These are phyloP conservation scores for Pseudomyrmex sp. DNA, from an alignment of 1,140 invertebrate genomes.

Conservation along the genomic window DNA sequence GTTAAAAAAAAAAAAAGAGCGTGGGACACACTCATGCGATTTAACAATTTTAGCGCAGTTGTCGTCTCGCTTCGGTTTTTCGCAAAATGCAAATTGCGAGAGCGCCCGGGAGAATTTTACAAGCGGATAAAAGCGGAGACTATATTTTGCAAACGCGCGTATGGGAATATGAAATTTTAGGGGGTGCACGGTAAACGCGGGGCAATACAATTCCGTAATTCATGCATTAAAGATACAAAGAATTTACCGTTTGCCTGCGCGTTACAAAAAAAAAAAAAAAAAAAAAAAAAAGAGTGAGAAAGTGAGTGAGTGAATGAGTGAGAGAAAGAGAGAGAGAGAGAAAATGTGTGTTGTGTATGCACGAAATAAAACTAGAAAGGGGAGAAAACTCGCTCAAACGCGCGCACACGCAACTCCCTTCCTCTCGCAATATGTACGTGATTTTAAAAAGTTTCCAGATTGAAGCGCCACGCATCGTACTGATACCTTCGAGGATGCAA, in stretches of 20 bases:
- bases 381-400: slow-evolving; percentile 52
- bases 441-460: slow-evolving; percentile 59
- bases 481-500: slow-evolving; percentile 65
- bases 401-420: slow-evolving; percentile 50
- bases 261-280: slow-evolving; percentile 31
- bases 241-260: slow-evolving; percentile 54
- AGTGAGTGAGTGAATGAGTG: not conserved
- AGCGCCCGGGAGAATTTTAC: slow-evolving; percentile 61
- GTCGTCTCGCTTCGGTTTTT: slow-evolving; percentile 60
- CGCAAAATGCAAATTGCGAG: slow-evolving; percentile 60
- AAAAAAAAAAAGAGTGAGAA: not conserved
- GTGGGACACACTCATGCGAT: slow-evolving; percentile 55
- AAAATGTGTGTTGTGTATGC: not conserved
- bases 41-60: slow-evolving; percentile 62
- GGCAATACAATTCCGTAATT: slow-evolving; percentile 60
- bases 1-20: slow-evolving; percentile 22
- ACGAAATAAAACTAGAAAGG: slow-evolving; percentile 44
- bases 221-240: slow-evolving; percentile 62
- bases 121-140: slow-evolving; percentile 61
- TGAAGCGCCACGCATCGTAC: slow-evolving; percentile 48
- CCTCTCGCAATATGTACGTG: slow-evolving; percentile 55
- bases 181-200: slow-evolving; percentile 55
- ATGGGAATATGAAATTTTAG: slow-evolving; percentile 61
- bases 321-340: not conserved
- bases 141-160: slow-evolving; percentile 61